These are phyloP conservation scores for Ophthalmotilapia sp. DNA, from an alignment of 2,113 vertebrate genomes.

Conservation along the genomic window DNA sequence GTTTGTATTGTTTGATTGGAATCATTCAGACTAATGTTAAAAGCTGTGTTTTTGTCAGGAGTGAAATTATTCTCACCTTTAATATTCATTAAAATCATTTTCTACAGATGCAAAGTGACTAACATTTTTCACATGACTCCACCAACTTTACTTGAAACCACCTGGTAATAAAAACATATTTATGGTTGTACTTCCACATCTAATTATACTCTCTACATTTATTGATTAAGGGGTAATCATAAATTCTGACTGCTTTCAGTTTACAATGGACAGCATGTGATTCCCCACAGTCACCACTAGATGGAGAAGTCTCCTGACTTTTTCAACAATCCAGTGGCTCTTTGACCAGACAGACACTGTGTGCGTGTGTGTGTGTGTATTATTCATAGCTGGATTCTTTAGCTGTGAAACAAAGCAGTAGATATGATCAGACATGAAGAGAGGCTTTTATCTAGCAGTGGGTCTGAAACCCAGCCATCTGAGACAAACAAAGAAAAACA, in stretches of 20 bases:
- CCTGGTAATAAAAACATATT: background rate
- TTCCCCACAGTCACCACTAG: conserved; percentile 9
- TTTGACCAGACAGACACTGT: background rate
- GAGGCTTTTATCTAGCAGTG: conserved; percentile 31
- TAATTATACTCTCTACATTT: background rate
- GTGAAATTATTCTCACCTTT: background rate
- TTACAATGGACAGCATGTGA: background rate
- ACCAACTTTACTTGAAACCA: background rate
- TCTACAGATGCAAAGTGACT: background rate
- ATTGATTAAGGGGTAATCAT: background rate
- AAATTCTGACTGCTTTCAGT: background rate
- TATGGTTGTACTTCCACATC: background rate
- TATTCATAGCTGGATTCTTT: conserved; percentile 28
- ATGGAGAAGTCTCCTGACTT: background rate
- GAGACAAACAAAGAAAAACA: background rate
- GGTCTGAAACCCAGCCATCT: conserved; percentile 2
- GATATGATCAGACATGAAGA: conserved; percentile 46
- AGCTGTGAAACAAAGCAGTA: conserved; percentile 16
- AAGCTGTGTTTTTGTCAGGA: background rate
- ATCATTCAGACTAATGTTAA: background rate
- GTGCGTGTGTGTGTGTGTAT: background rate
- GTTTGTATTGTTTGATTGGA: background rate
- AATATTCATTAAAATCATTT: background rate
- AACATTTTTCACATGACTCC: background rate
- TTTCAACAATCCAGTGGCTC: background rate